Evolutionary conservation across 2,888 invertebrate species (phyloP), one percentile per base, ranked within the genome.

Genomic region (Osedax frankpressi): DNA sequence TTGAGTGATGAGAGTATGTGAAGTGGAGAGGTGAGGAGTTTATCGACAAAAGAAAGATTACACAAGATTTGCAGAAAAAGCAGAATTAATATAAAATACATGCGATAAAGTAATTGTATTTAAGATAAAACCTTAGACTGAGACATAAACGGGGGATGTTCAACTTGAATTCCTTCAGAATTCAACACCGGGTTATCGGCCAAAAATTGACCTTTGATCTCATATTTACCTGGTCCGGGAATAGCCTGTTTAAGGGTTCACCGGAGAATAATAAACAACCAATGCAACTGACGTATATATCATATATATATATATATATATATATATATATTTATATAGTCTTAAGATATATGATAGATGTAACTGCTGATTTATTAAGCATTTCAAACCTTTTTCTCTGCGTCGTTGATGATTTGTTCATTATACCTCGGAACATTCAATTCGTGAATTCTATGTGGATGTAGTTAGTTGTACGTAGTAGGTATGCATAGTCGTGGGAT

Each of bases 151-250:
- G 84, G 84, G 6, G 84, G 84, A 69, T 82, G 82, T 74, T 84
- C 84, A 27, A 82, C 80, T 76, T 82, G 82, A 30, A 82, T 79
- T 29, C 82, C 82, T 30, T 83, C 83, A 62, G 81, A 80, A 77
- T 82, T 82, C 28, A 81, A 76, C 0, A 79, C 78, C 1, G 79
- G 79, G 0, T 78, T 78, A 65, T 77, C 75, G 1, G 77, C 78
- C 26, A 82, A 81, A 79, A 84, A 83, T 28, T 78, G 77, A 25
- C 84, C 80, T 68, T 79, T 79, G 14, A 83, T 78, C 26, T 83
- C 80, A 78, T 84, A 84, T 62, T 81, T 80, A 2, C 84, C 84
- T 60, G 84, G 84, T 0, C 84, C 84, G 11, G 84, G 84, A 19
- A 83, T 75, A 75, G 78, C 80, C 83, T 83, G 76, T 2, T 44